Evolutionary conservation across 2,888 invertebrate species (phyloP), one percentile per base, ranked within the genome.

Genomic region (Onthophagus sagittarius): DNA sequence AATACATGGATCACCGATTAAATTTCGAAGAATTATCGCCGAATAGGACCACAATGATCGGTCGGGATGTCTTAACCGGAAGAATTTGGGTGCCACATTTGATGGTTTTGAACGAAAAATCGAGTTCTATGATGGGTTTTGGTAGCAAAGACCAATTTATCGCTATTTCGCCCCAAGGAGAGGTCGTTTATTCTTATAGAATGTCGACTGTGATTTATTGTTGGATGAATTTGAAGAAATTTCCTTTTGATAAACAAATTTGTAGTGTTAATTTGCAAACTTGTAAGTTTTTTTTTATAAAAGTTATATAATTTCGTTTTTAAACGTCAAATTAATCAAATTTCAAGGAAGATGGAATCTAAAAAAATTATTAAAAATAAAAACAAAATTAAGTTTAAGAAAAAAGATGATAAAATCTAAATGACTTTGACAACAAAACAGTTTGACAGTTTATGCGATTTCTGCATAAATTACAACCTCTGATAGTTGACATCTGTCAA

Each of bases 181-280:
- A 92, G 79, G 93, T 96, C 0, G 88, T 93, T 5, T 91, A 94
- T 80, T 93, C 94, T 67, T 90, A 92, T 31, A 86, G 95, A 79
- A 90, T 95, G 86, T 94, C 94, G 82, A 92, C 94, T 0, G 92
- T 92, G 0, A 88, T 95, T 0, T 93, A 94, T 79, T 95, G 95
- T 80, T 93, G 94, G 89, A 93, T 96, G 89, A 91, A 94, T 81
- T 86, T 95, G 75, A 91, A 94, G 82, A 95, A 95, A 82, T 96
- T 95, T 81, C 95, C 95, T 0, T 95, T 96, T 80, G 95, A 96
- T 81, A 91, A 92, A 73, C 95, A 96, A 84, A 89, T 90, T 32
- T 95, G 95, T 81, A 91, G 93, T 15, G 89, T 95, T 80, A 89
- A 91, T 75, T 89, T 95, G 74, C 93, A 94, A 84, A 94, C 94